Conservation (phyloP, 2,797 vertebrate species). For the Sarcoramphus papa region DNA sequence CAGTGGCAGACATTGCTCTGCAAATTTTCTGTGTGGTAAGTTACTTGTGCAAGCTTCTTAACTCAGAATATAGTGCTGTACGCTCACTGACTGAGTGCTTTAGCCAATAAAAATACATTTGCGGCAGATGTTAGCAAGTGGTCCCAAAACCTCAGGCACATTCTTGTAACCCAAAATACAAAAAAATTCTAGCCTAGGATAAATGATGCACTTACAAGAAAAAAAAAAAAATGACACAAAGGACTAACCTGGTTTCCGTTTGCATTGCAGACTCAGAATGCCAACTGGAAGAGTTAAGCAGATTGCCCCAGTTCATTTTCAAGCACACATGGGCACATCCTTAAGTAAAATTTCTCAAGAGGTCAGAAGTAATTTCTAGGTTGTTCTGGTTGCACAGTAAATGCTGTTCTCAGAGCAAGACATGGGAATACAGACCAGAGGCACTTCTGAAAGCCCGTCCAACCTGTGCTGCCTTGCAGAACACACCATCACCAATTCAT, state of each 20-base stretch:
- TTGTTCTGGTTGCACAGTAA: neutral
- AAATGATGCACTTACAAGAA: neutral
- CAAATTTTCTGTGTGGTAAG: neutral
- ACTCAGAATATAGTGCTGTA: neutral
- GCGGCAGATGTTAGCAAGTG: neutral
- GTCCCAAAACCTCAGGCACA: neutral
- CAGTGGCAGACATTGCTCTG: neutral
- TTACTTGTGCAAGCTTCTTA: neutral
- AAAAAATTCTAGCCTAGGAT: neutral
- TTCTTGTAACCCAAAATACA: neutral
- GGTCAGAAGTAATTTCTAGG: neutral
- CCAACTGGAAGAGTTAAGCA: neutral
- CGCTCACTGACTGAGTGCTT: neutral
- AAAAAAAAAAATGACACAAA: neutral
- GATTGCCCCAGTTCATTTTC: neutral
- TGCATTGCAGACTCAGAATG: neutral
- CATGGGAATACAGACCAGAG: neutral
- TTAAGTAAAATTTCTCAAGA: neutral
- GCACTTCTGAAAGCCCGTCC: neutral
- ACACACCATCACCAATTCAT: neutral
- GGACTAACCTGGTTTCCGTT: neutral
- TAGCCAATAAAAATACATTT: neutral
- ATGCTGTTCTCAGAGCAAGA: neutral
- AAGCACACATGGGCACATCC: neutral
- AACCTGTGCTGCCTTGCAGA: neutral